Evolutionary conservation across 2,888 invertebrate species (phyloP).

Genomic region (Hydropsyche betteni): DNA sequence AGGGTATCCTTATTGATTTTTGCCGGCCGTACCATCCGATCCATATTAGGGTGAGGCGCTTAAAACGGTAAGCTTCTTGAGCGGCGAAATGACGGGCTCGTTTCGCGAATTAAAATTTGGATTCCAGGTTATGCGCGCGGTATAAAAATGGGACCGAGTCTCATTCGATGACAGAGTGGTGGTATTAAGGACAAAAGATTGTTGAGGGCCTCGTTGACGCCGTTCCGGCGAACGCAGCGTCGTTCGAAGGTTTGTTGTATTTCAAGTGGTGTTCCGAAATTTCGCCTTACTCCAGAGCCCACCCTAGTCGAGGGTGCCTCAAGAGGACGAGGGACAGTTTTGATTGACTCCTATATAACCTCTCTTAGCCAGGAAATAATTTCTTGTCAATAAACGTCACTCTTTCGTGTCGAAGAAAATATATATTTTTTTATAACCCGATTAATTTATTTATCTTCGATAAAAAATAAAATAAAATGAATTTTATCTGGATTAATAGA

Average conservation of each 20-base stretch:
- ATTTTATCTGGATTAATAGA: too few relatives aligned
- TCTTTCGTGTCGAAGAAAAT: neutral
- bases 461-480: too few relatives aligned
- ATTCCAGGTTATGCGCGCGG: too few relatives aligned
- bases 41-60: constrained; percentile 7
- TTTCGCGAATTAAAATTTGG: too few relatives aligned
- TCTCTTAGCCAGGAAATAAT: constrained; percentile 24
- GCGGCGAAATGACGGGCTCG: too few relatives aligned
- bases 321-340: constrained; percentile 29
- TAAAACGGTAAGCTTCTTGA: neutral
- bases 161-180: neutral
- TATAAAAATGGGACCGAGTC: neutral
- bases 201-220: constrained; percentile 20
- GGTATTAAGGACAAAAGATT: constrained; percentile 28
- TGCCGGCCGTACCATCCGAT: neutral
- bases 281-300: neutral
- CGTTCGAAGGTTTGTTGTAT: constrained; percentile 24
- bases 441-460: too few relatives aligned
- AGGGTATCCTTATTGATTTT: constrained; percentile 26
- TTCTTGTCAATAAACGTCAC: constrained; percentile 31
- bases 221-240: neutral
- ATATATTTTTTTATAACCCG: too few relatives aligned
- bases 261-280: constrained; percentile 29
- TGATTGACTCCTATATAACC: constrained; percentile 30
- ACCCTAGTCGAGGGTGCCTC: constrained; percentile 1